Conservation (phyloP, 2,888 invertebrate genomes). For the Leucophenga montana region DNA sequence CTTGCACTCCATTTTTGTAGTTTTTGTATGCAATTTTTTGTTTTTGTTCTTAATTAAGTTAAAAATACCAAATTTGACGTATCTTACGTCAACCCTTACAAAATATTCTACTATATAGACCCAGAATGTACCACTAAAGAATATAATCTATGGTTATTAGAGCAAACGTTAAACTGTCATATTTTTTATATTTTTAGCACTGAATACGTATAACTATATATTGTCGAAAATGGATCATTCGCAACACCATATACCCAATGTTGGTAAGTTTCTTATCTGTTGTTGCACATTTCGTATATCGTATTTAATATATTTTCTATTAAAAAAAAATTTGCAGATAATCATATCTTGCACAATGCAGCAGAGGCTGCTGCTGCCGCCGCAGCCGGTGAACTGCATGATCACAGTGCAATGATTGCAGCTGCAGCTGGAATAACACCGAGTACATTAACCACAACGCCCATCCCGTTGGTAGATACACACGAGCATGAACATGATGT, state of each 20-base stretch:
- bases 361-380: slow-evolving; percentile 46
- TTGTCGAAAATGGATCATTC: slow-evolving; percentile 66
- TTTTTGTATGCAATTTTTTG: too few relatives aligned
- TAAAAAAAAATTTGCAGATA: not conserved
- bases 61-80: too few relatives aligned
- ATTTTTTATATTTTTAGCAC: too few relatives aligned
- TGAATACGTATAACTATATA: too few relatives aligned
- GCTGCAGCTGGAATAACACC: slow-evolving; percentile 34
- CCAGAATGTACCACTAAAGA: too few relatives aligned
- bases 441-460: slow-evolving; percentile 43
- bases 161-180: too few relatives aligned
- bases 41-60: too few relatives aligned
- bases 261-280: slow-evolving; percentile 59
- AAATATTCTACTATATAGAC: too few relatives aligned
- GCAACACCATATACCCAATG: slow-evolving; percentile 63
- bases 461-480: slow-evolving; percentile 40
- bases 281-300: not conserved
- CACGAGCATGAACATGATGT: slow-evolving; percentile 41
- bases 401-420: slow-evolving; percentile 6
- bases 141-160: too few relatives aligned
- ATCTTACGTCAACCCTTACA: too few relatives aligned
- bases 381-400: slow-evolving; percentile 14
- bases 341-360: slow-evolving; percentile 58
- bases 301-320: not conserved
- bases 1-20: too few relatives aligned